phyloP scores from a whole-genome alignment of 2,113 vertebrate genomes.

The Poeciliopsis prolifica region DNA sequence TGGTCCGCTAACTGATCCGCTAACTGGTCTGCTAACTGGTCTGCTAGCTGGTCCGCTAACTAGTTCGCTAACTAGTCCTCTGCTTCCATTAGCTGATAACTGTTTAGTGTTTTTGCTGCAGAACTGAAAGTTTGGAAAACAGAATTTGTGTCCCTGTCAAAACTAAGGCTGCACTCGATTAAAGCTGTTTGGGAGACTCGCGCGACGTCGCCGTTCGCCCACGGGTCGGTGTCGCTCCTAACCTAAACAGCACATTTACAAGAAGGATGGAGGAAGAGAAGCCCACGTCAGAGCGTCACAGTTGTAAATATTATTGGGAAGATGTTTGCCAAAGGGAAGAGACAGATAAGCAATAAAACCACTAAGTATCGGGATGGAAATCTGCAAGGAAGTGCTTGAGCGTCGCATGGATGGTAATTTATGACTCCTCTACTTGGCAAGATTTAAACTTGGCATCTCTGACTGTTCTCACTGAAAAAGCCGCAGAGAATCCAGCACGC shows the following conservation, averaged over 20 bases:
- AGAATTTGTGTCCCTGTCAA: neutral
- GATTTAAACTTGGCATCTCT: conserved; percentile 50
- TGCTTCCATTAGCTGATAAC: no score
- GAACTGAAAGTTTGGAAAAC: neutral
- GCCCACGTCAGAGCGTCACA: conserved; percentile 31
- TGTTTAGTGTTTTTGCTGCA: no score
- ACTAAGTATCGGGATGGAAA: conserved; percentile 54
- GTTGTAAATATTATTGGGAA: conserved; percentile 58
- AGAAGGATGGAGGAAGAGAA: conserved; percentile 37
- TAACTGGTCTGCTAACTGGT: no score
- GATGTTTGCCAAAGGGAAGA: conserved; percentile 48
- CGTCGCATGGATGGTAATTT: conserved; percentile 47
- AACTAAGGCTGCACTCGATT: neutral
- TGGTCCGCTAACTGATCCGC: no score
- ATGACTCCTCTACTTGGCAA: conserved; percentile 53
- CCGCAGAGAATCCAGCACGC: conserved; percentile 48
- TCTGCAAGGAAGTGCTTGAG: conserved; percentile 45
- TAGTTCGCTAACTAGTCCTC: no score
- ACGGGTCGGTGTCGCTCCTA: conserved; percentile 14
- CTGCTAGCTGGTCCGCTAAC: no score
- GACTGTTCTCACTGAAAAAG: conserved; percentile 31
- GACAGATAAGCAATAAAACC: conserved; percentile 65
- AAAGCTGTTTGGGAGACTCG: neutral
- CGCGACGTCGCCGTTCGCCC: conserved; percentile 19
- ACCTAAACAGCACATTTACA: conserved; percentile 35